Evolutionary conservation across 1,140 invertebrate species (phyloP).

Genomic region (Trichonephila clavipes): DNA sequence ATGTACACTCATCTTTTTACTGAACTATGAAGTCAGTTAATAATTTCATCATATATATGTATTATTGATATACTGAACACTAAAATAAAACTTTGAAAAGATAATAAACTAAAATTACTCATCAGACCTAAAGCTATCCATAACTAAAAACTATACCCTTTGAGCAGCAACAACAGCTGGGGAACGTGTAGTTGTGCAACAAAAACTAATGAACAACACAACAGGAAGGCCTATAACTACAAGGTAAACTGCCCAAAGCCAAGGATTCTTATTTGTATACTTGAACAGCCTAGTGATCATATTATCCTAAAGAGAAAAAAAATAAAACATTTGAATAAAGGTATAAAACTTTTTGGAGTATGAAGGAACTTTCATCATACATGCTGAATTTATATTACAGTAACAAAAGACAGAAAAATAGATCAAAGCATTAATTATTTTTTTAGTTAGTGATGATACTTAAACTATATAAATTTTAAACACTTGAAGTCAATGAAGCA

Average conservation of each 20-base stretch:
- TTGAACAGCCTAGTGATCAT: slow-evolving; percentile 89
- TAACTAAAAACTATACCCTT: slow-evolving; percentile 35
- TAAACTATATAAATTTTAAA: too few relatives aligned
- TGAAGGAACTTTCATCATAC: not conserved
- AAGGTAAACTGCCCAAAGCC: slow-evolving; percentile 94
- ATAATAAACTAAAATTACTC: too few relatives aligned
- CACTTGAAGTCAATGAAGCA: too few relatives aligned
- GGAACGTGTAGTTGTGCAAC: slow-evolving; percentile 86
- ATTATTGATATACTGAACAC: too few relatives aligned
- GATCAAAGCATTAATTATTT: too few relatives aligned
- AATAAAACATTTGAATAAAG: not conserved
- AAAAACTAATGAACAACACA: slow-evolving; percentile 89
- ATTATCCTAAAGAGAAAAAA: slow-evolving; percentile 85
- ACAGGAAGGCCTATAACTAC: slow-evolving; percentile 89
- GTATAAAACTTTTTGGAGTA: not conserved
- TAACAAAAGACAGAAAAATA: not conserved
- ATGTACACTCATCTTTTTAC: too few relatives aligned
- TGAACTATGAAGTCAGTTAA: too few relatives aligned
- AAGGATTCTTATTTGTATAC: slow-evolving; percentile 93
- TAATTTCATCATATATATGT: too few relatives aligned
- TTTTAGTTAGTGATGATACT: too few relatives aligned
- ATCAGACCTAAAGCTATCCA: too few relatives aligned
- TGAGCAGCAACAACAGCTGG: slow-evolving; percentile 77
- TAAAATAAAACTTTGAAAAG: too few relatives aligned
- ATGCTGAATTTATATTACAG: not conserved